Evolutionary conservation across 2,797 vertebrate genomes (phyloP), one percentile per base, ranked within the genome.

Genomic region (Urophycis tenuis): DNA sequence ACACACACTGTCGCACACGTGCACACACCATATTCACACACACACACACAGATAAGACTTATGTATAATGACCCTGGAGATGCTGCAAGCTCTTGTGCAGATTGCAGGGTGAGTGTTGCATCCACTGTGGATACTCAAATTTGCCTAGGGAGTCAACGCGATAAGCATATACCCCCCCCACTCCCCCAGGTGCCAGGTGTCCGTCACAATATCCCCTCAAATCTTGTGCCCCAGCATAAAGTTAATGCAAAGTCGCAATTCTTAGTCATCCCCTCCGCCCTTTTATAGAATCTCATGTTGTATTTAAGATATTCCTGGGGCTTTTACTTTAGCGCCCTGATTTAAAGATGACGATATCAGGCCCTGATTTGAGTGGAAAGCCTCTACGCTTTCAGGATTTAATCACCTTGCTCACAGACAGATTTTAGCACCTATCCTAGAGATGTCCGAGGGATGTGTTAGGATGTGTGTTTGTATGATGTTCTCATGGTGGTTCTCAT

Each of bases 41-140:
- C 71, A 72, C 53, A 64, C 69, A 39, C 74, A 78, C 12, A 77
- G 72, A 78, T 78, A 34, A 39, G 8, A 36, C 11, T 29, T 60
- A 60, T 2, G 76, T 73, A 74, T 41, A 39, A 70, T 77, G 86
- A 85, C 80, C 81, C 29, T 60, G 41, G n/a, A 33, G 14, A 34
- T 29, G 30, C 36, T 72, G 19, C 15, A 22, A 9, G 22, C 22
- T 30, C n/a, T n/a, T 53, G 53, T 2, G 53, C 53, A 15, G 60
- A 8, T 32, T 78, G 30, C 29, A 34, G 49, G 35, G 33, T 41
- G 77, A 77, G 82, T 77, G 22, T 79, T 79, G 80, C 76, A 78
- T 84, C 76, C 71, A 81, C 80, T 73, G 82, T 49, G 75, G 76
- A 31, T 34, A 80, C 77, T 80, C 81, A 87, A 91, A 90, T 90